A percentile compares a stretch with the other conserved stretches of the same genome.
Conservation (phyloP, 2,797 vertebrate species). For the Platyrinchus mystaceus region DNA sequence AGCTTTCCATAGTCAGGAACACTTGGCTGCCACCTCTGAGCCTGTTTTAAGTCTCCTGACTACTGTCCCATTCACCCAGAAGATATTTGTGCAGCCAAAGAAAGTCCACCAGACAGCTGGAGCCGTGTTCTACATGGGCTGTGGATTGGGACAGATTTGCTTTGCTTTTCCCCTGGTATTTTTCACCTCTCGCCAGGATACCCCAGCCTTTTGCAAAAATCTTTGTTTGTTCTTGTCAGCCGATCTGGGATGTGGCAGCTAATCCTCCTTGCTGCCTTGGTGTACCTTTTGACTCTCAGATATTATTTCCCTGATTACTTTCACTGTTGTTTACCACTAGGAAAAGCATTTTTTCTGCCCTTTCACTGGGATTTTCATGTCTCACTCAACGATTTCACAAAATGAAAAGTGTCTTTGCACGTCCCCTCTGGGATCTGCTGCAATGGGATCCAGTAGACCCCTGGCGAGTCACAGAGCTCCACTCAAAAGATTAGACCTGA, state of each 20-base stretch:
- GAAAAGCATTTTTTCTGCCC: background rate
- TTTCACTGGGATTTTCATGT: background rate
- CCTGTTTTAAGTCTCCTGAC: background rate
- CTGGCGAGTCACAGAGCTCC: background rate
- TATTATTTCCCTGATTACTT: background rate
- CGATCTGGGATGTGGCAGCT: background rate
- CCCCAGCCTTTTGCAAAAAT: background rate
- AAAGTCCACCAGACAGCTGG: fast-evolving
- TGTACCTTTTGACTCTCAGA: background rate
- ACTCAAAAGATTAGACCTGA: background rate
- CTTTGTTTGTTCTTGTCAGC: background rate
- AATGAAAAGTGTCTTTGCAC: background rate
- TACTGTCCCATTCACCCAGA: background rate
- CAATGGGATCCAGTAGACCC: background rate
- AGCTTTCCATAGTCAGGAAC: background rate
- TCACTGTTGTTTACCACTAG: background rate
- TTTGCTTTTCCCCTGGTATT: background rate
- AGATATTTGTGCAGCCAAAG: background rate
- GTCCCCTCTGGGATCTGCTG: background rate
- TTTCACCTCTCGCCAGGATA: background rate
- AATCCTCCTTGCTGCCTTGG: too few relatives aligned
- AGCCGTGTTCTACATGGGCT: fast-evolving
- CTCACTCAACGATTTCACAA: background rate
- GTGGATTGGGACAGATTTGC: background rate
- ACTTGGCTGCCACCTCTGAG: background rate